These are phyloP conservation scores for Sinopyrophorus schimmeli DNA, from an alignment of 2,888 invertebrate species.

Conservation along the genomic window DNA sequence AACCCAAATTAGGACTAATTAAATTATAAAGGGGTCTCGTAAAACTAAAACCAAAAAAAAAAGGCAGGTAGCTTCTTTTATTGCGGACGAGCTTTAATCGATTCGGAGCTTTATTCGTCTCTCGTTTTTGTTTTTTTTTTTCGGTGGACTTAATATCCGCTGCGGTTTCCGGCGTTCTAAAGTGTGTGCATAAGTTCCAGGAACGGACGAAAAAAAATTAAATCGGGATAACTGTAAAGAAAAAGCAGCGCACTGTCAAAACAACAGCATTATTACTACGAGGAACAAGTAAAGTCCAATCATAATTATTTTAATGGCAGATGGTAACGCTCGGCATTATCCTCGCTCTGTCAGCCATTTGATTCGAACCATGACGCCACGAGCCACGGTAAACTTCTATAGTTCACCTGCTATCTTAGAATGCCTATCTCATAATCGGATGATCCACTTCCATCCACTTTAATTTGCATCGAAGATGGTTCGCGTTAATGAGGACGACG, in stretches of 20 bases:
- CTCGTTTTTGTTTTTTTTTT: too few species aligned
- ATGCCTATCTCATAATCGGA: constrained; percentile 46
- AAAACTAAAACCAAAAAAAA: too few species aligned
- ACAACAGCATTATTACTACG: constrained; percentile 47
- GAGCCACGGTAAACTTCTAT: constrained; percentile 54
- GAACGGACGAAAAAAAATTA: constrained; percentile 22
- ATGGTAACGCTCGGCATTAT: constrained; percentile 57
- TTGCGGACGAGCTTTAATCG: too few species aligned
- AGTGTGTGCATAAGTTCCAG: constrained; percentile 12
- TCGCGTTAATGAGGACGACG: constrained; percentile 30
- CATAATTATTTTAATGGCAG: constrained; percentile 57
- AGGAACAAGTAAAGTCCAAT: constrained; percentile 52
- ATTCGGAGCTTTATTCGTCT: too few species aligned
- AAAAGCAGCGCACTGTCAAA: constrained; percentile 47
- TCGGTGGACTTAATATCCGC: constrained; percentile 9
- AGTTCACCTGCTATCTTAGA: constrained; percentile 53
- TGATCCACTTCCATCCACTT: constrained; percentile 49
- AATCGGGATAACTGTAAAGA: constrained; percentile 44
- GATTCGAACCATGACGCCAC: constrained; percentile 59
- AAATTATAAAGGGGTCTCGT: too few species aligned
- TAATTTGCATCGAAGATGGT: constrained; percentile 30
- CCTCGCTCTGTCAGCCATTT: constrained; percentile 59
- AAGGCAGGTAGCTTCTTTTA: too few species aligned
- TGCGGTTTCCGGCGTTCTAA: constrained; percentile 1
- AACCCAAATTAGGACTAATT: too few species aligned